Conservation (phyloP, 2,113 vertebrate genomes). For the Dasyprocta punctata region DNA sequence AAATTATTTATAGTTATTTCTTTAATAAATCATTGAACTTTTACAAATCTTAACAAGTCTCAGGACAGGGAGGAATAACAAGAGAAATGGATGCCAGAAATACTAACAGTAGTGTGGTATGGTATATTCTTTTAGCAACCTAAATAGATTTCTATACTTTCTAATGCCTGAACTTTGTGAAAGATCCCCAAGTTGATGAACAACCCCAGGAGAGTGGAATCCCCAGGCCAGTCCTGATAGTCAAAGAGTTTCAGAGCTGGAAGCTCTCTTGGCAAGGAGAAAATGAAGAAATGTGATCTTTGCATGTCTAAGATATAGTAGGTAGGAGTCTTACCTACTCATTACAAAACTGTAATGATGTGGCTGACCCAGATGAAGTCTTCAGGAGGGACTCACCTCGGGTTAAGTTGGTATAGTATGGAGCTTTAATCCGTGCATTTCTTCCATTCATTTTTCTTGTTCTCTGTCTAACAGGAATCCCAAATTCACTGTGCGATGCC, state of each 20-base stretch:
- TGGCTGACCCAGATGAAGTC: background rate
- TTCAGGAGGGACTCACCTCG: background rate
- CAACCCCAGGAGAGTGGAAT: background rate
- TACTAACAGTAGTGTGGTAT: no score
- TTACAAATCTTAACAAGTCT: no score
- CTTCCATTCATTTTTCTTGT: background rate
- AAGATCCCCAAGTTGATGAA: background rate
- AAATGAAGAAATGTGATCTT: background rate
- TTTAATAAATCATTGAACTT: no score
- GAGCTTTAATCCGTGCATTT: background rate
- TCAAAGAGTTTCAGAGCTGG: background rate
- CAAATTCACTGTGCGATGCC: background rate
- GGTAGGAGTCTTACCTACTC: background rate
- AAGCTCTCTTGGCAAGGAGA: background rate
- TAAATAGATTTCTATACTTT: no score
- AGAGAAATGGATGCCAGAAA: no score
- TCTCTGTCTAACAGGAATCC: no score
- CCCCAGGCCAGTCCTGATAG: background rate
- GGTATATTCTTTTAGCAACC: no score
- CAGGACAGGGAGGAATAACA: no score
- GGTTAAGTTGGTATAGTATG: background rate
- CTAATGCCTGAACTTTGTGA: background rate
- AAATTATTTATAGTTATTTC: no score
- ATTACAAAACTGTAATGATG: background rate
- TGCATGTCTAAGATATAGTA: background rate